Percentiles rank a stretch among this genome's conserved stretches.
phyloP scores from a whole-genome alignment of 2,888 invertebrate genomes.

The Steinernema hermaphroditum region DNA sequence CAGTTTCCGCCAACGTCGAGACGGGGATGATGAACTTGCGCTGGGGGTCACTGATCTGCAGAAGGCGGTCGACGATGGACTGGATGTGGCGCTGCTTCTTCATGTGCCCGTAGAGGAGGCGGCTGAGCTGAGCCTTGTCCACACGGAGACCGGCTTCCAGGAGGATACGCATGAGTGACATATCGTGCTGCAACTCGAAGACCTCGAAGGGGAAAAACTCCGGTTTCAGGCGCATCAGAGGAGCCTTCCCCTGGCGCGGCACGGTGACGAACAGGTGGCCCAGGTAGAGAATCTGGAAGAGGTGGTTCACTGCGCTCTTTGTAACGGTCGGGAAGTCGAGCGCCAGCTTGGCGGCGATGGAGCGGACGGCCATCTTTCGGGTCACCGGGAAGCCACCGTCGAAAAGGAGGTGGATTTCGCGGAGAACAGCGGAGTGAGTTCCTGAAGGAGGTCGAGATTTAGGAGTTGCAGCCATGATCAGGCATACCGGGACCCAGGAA shows the following conservation, averaged over 20 bases:
- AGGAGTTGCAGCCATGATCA: too few relatives aligned
- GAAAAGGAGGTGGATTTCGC: not conserved
- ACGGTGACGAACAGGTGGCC: not conserved
- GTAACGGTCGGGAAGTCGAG: not conserved
- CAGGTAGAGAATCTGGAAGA: constrained; percentile 24
- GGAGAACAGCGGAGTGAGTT: not conserved
- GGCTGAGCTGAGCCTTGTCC: not conserved
- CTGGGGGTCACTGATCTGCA: not conserved
- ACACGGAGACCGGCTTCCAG: not conserved
- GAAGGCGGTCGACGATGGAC: constrained; percentile 4
- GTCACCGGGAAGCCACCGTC: not conserved
- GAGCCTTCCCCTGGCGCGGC: too few relatives aligned
- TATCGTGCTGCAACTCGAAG: not conserved
- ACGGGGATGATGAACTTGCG: constrained; percentile 3
- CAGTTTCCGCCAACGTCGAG: not conserved
- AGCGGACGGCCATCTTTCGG: not conserved
- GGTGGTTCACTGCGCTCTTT: not conserved
- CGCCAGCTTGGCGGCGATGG: not conserved
- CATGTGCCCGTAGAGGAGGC: not conserved
- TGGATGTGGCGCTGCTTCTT: constrained; percentile 3
- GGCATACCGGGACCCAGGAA: constrained; percentile 3
- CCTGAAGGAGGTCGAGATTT: not conserved
- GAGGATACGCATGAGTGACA: not conserved
- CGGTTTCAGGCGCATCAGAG: constrained; percentile 4
- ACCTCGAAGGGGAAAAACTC: not conserved